phyloP scores from a whole-genome alignment of 2,113 vertebrate species.

The Elachura formosa region DNA sequence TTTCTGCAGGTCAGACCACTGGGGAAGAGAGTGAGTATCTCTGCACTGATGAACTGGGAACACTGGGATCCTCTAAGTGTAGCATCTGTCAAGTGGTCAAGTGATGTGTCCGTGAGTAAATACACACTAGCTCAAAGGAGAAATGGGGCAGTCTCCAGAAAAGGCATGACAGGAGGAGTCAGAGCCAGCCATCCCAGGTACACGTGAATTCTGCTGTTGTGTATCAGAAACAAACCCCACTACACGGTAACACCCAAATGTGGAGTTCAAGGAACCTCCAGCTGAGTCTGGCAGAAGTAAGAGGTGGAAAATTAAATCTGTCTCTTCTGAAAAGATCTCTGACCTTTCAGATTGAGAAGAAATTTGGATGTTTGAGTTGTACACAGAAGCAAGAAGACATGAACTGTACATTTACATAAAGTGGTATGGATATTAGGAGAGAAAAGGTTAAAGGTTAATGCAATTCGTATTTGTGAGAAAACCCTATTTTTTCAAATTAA shows the following conservation, averaged over 20 bases:
- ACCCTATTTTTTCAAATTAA: background rate
- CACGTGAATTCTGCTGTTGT: rapidly evolving
- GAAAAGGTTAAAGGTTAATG: background rate
- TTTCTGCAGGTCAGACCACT: background rate
- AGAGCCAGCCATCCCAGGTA: rapidly evolving
- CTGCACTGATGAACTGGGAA: background rate
- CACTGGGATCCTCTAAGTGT: background rate
- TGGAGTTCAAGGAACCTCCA: background rate
- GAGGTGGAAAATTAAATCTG: background rate
- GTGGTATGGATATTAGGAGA: background rate
- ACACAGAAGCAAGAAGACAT: background rate
- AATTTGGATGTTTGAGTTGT: background rate
- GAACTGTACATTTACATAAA: background rate
- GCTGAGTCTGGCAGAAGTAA: background rate
- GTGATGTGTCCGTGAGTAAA: rapidly evolving
- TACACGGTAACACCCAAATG: rapidly evolving
- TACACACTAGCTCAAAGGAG: rapidly evolving
- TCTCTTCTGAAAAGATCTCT: background rate
- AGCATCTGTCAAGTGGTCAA: background rate
- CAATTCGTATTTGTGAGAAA: background rate
- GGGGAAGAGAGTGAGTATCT: background rate
- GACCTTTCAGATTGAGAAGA: background rate
- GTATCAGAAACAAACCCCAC: background rate
- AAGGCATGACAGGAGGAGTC: background rate
- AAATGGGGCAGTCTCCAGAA: background rate